Conservation (phyloP, 2,888 invertebrate genomes). For the Lepidocyrtinus sp. region DNA sequence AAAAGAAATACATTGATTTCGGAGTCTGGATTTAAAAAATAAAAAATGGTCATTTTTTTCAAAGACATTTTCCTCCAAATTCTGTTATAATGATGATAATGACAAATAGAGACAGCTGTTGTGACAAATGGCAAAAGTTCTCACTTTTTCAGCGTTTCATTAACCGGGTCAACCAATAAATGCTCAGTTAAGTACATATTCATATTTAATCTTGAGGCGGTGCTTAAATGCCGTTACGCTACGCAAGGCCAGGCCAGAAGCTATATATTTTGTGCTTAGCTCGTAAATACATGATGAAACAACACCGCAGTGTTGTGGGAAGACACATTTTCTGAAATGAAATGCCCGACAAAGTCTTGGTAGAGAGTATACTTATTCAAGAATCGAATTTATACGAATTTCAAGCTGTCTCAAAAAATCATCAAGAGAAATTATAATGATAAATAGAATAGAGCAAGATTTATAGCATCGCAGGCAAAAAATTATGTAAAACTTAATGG, state of each 20-base stretch:
- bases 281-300: slow-evolving; percentile 11
- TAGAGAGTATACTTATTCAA: background rate
- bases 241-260: slow-evolving; percentile 30
- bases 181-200: slow-evolving; percentile 24
- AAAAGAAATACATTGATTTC: slow-evolving; percentile 55
- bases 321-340: slow-evolving; percentile 90
- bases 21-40: slow-evolving; percentile 17
- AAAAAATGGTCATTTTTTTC: slow-evolving; percentile 21
- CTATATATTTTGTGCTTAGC: slow-evolving; percentile 19
- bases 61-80: slow-evolving; percentile 8
- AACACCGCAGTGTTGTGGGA: slow-evolving; percentile 77
- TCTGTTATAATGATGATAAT: slow-evolving; percentile 39
- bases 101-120: slow-evolving; percentile 51
- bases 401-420: too few relatives aligned
- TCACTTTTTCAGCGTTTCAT: slow-evolving; percentile 43
- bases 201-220: background rate
- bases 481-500: background rate
- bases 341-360: background rate
- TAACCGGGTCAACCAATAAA: slow-evolving; percentile 40
- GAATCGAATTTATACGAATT: too few relatives aligned
- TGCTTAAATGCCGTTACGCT: slow-evolving; percentile 20
- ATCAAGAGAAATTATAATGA: too few relatives aligned
- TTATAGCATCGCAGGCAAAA: slow-evolving; percentile 50
- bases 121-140: slow-evolving; percentile 60
- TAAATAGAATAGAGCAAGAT: slow-evolving; percentile 38